Evolutionary conservation across 2,113 vertebrate species (phyloP).

Genomic region (Lampris incognitus): DNA sequence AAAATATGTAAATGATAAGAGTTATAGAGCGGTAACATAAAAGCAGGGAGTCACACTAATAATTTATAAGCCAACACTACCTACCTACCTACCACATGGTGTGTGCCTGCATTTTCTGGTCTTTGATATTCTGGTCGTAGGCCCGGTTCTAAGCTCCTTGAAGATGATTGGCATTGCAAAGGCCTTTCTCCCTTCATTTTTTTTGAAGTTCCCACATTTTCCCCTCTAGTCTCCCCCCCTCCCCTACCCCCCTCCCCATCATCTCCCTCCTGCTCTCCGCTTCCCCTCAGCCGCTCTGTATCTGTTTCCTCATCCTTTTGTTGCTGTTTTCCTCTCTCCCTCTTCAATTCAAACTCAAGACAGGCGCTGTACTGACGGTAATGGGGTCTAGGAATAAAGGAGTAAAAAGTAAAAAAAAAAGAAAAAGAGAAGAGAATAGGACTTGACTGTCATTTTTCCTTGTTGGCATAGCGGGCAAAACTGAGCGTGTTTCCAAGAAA

Average conservation of each 20-base stretch:
- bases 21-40: slow-evolving; percentile 53
- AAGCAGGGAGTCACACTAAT: slow-evolving; percentile 57
- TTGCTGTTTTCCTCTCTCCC: slow-evolving; percentile 42
- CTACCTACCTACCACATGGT: slow-evolving; percentile 53
- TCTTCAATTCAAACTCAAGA: slow-evolving; percentile 52
- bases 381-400: slow-evolving; percentile 40
- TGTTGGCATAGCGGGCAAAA: slow-evolving; percentile 47
- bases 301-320: slow-evolving; percentile 49
- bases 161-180: slow-evolving; percentile 74
- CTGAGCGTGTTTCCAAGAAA: slow-evolving; percentile 6
- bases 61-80: slow-evolving; percentile 58
- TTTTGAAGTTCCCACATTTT: slow-evolving; percentile 49
- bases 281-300: not conserved
- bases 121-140: slow-evolving; percentile 68
- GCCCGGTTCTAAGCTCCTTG: slow-evolving; percentile 60
- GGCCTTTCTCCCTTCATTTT: slow-evolving; percentile 25
- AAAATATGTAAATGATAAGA: slow-evolving; percentile 64
- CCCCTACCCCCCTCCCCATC: slow-evolving; percentile 24
- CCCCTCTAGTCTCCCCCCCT: not conserved
- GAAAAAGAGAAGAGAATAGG: slow-evolving; percentile 13
- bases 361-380: slow-evolving; percentile 63
- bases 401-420: not conserved
- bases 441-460: slow-evolving; percentile 46
- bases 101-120: slow-evolving; percentile 48
- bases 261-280: slow-evolving; percentile 19